Evolutionary conservation across 1,140 invertebrate genomes (phyloP).

Genomic region (Choristoneura fumiferana): DNA sequence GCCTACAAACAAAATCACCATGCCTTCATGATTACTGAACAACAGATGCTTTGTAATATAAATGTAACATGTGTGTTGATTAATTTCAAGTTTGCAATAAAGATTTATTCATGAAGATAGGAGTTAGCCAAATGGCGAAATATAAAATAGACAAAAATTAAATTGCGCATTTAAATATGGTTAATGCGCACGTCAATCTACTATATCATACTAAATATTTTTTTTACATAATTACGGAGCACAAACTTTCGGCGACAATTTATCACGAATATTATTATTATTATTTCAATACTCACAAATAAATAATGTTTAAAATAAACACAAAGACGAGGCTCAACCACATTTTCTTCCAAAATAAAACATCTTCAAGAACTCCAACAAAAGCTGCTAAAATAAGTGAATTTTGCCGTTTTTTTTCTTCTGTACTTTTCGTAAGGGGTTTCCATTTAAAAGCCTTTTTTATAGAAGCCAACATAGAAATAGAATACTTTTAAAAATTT

Average conservation of each 20-base stretch:
- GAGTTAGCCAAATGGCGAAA: too few species aligned
- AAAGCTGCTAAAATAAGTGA: slow-evolving; percentile 38
- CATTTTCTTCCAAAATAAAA: slow-evolving; percentile 66
- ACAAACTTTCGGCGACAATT: too few species aligned
- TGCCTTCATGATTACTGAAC: neutral
- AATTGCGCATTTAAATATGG: neutral
- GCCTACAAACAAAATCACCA: too few species aligned
- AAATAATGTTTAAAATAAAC: slow-evolving; percentile 49
- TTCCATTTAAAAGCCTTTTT: slow-evolving; percentile 40
- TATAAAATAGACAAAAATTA: too few species aligned
- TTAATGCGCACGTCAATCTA: neutral
- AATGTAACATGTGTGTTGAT: too few species aligned
- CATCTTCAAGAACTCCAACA: slow-evolving; percentile 54
- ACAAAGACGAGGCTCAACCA: slow-evolving; percentile 64
- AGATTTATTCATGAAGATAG: too few species aligned
- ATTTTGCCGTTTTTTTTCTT: slow-evolving; percentile 30
- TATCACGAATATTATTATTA: too few species aligned
- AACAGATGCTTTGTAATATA: too few species aligned
- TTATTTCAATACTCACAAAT: slow-evolving; percentile 67
- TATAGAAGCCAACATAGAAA: slow-evolving; percentile 32
- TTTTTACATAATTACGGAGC: too few species aligned
- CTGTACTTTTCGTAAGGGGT: slow-evolving; percentile 21
- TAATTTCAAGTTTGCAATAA: too few species aligned
- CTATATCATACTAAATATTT: too few species aligned
- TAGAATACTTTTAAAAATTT: neutral